These are phyloP conservation scores for Idris sp. DNA, from an alignment of 1,140 invertebrate genomes.

Conservation along the genomic window DNA sequence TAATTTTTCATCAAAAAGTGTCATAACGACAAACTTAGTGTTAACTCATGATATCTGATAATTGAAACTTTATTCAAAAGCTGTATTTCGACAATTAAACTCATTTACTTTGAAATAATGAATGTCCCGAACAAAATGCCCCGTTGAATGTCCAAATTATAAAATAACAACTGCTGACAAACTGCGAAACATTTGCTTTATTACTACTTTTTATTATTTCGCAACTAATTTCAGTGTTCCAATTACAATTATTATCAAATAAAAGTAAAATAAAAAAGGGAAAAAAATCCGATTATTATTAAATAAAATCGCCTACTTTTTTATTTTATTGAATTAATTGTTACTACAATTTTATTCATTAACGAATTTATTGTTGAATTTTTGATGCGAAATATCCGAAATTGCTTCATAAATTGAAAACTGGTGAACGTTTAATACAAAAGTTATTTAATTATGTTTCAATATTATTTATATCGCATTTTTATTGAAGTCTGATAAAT, in stretches of 20 bases:
- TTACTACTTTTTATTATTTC: slow-evolving; percentile 46
- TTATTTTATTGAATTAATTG: slow-evolving; percentile 20
- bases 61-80: slow-evolving; percentile 12
- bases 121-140: slow-evolving; percentile 39
- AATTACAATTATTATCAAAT: slow-evolving; percentile 31
- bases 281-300: too few species aligned
- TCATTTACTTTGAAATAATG: slow-evolving; percentile 46
- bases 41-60: too few species aligned
- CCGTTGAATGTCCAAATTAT: slow-evolving; percentile 28
- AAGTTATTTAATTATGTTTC: slow-evolving; percentile 2
- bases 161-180: slow-evolving; percentile 21
- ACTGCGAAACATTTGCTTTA: slow-evolving; percentile 33
- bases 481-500: not conserved
- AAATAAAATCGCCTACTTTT: slow-evolving; percentile 15
- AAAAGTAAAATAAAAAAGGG: too few species aligned
- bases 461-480: slow-evolving; percentile 5
- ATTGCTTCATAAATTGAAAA: slow-evolving; percentile 2
- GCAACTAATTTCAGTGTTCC: slow-evolving; percentile 39
- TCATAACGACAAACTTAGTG: too few species aligned
- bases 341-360: too few species aligned
- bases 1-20: too few species aligned
- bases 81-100: slow-evolving; percentile 45
- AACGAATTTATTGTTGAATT: too few species aligned
- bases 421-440: not conserved
- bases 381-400: too few species aligned